Evolutionary conservation across 2,797 vertebrate species (phyloP).

Genomic region (Eidolon dupreanum): DNA sequence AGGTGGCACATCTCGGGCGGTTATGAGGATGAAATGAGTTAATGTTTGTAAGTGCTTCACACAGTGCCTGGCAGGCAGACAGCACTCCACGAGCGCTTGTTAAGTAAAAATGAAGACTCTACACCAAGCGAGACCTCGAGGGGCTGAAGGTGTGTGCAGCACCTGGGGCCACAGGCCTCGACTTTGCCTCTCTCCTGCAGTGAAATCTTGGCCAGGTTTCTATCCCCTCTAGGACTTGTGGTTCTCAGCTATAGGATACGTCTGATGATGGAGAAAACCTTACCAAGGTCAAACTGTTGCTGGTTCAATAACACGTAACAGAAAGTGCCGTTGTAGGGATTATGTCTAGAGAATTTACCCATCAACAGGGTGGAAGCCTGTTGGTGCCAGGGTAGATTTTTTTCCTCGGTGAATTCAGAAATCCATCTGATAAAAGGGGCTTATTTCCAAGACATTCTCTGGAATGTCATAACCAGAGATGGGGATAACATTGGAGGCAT

Average conservation of each 20-base stretch:
- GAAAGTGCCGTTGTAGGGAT: background rate
- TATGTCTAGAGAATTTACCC: background rate
- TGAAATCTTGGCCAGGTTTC: background rate
- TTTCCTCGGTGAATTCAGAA: background rate
- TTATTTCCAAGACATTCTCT: background rate
- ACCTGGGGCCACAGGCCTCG: background rate
- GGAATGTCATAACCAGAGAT: background rate
- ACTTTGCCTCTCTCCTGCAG: background rate
- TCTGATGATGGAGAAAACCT: background rate
- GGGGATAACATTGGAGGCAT: background rate
- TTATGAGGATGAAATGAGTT: background rate
- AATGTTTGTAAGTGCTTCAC: background rate
- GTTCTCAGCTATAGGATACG: background rate
- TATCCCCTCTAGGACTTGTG: background rate
- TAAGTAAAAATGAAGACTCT: background rate
- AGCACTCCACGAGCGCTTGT: background rate
- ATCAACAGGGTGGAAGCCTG: background rate
- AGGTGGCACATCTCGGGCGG: background rate
- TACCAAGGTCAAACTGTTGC: background rate
- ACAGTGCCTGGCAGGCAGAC: background rate
- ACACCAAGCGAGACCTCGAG: background rate
- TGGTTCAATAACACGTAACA: background rate
- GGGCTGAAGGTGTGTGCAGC: accelerated
- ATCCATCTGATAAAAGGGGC: background rate
- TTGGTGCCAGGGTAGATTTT: background rate